Conservation (phyloP, 2,888 invertebrate genomes). For the Machimus rusticus region DNA sequence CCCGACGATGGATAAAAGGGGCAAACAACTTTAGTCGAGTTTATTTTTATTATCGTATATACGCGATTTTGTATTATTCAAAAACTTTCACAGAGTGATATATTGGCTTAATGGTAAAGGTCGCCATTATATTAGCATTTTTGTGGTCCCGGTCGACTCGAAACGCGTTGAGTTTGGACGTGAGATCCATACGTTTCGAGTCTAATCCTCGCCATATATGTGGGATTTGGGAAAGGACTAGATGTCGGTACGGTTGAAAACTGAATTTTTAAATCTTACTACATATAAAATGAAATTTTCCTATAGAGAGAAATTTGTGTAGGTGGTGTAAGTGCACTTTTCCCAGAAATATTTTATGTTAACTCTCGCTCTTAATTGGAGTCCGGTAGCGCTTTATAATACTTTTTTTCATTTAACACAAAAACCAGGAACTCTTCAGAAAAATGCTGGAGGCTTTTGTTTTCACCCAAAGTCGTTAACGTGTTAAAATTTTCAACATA, state of each 20-base stretch:
- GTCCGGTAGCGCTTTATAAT: neutral
- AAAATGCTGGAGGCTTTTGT: neutral
- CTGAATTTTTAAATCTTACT: neutral
- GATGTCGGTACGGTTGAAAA: neutral
- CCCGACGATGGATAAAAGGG: neutral
- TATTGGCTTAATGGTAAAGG: neutral
- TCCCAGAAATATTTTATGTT: neutral
- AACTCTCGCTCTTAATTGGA: neutral
- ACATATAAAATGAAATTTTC: too few relatives aligned
- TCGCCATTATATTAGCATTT: neutral
- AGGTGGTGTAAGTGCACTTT: too few relatives aligned
- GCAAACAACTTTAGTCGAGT: neutral
- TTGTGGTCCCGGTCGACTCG: neutral
- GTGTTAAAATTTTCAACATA: neutral
- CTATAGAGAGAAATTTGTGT: too few relatives aligned
- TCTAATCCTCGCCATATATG: neutral
- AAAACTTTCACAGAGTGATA: neutral
- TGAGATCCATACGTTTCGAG: neutral
- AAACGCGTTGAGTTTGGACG: neutral
- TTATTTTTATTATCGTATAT: slow-evolving; percentile 3
- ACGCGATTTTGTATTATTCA: neutral
- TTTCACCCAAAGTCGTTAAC: neutral
- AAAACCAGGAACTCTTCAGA: neutral
- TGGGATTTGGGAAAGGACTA: neutral
- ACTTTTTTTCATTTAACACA: neutral